These are phyloP conservation scores for Myotis yumanensis DNA, from an alignment of 2,113 vertebrate species.

Conservation along the genomic window DNA sequence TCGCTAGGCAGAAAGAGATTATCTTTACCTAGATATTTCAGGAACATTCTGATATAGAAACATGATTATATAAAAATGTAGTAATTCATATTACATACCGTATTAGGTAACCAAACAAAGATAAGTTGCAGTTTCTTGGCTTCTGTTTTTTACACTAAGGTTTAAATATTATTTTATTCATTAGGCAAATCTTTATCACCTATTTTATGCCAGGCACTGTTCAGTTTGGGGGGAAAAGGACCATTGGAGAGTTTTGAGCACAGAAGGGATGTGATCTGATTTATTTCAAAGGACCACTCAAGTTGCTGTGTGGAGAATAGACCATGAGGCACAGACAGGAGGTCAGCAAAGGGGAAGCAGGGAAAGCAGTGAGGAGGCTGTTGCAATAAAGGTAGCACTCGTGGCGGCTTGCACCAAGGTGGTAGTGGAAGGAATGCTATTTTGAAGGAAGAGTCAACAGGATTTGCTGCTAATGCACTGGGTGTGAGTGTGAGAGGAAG, in stretches of 20 bases:
- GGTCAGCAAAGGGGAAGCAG: background rate
- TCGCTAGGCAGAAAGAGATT: conserved; percentile 5
- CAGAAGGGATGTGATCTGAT: background rate
- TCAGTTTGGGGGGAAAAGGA: background rate
- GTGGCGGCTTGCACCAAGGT: too few relatives aligned
- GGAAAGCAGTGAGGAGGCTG: background rate
- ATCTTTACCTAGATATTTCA: background rate
- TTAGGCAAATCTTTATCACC: background rate
- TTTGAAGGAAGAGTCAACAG: background rate
- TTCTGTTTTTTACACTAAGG: background rate
- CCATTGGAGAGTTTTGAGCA: background rate
- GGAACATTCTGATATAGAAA: conserved; percentile 7
- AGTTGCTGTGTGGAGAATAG: background rate
- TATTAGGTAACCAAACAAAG: background rate
- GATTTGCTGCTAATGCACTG: background rate
- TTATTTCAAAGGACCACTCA: background rate
- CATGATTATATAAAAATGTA: background rate
- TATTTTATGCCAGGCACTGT: background rate
- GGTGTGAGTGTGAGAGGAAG: background rate
- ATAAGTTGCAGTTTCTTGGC: background rate
- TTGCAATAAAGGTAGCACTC: background rate
- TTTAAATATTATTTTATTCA: conserved; percentile 20
- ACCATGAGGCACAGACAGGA: background rate
- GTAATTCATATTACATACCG: background rate
- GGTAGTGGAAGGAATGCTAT: background rate